These are phyloP conservation scores for Chrysotoxum bicinctum DNA, from an alignment of 2,888 invertebrate genomes.

Conservation along the genomic window DNA sequence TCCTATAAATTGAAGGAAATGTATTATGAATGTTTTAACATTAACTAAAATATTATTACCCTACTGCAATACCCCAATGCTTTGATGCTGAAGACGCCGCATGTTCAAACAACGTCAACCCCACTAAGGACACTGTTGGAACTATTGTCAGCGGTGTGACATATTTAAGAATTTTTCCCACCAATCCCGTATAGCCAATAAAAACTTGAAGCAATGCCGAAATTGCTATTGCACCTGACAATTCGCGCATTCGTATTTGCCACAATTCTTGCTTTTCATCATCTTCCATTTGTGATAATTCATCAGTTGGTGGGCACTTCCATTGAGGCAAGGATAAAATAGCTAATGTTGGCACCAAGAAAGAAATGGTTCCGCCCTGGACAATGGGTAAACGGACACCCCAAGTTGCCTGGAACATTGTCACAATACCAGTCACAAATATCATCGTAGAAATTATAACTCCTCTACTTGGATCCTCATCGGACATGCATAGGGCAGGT, in stretches of 20 bases:
- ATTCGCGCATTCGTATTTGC: slow-evolving; percentile 89
- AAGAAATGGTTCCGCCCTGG: slow-evolving; percentile 91
- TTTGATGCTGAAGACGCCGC: slow-evolving; percentile 90
- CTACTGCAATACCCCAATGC: slow-evolving; percentile 91
- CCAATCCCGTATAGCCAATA: slow-evolving; percentile 87
- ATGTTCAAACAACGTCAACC: slow-evolving; percentile 91
- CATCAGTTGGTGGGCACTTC: slow-evolving; percentile 85
- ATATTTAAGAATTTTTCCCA: slow-evolving; percentile 88
- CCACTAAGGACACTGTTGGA: slow-evolving; percentile 92
- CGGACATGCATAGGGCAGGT: slow-evolving; percentile 90
- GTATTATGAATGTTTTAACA: background rate
- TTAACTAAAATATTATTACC: slow-evolving; percentile 83
- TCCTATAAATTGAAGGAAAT: slow-evolving; percentile 82
- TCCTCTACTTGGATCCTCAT: slow-evolving; percentile 88
- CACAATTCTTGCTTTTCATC: slow-evolving; percentile 85
- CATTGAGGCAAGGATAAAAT: slow-evolving; percentile 88
- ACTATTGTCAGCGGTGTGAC: slow-evolving; percentile 93
- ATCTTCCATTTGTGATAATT: slow-evolving; percentile 83
- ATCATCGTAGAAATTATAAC: slow-evolving; percentile 92
- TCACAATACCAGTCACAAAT: slow-evolving; percentile 90
- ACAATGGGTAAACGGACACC: slow-evolving; percentile 90
- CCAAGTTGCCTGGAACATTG: slow-evolving; percentile 88
- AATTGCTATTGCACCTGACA: slow-evolving; percentile 92
- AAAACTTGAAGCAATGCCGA: slow-evolving; percentile 89
- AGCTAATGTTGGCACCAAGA: slow-evolving; percentile 89